A percentile compares a stretch with the other conserved stretches of the same genome.
These are phyloP conservation scores for Lophotis ruficrista DNA, from an alignment of 2,113 vertebrate species.

Conservation along the genomic window DNA sequence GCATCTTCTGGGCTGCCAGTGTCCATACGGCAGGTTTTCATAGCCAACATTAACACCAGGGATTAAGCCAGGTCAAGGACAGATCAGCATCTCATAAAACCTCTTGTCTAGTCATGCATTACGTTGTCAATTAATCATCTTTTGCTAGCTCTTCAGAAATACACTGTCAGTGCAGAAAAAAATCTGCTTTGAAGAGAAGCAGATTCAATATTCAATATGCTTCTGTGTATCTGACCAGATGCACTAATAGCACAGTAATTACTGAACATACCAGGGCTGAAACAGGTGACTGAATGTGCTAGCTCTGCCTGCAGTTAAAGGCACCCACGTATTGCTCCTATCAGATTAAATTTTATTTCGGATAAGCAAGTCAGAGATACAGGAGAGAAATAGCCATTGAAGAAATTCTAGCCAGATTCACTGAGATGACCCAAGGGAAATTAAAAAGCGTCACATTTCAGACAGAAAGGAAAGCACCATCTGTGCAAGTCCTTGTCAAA, in stretches of 20 bases:
- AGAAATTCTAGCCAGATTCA: conserved; percentile 29
- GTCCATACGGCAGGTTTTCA: not conserved
- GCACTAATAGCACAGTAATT: not conserved
- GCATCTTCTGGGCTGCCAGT: not conserved
- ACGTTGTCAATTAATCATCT: not conserved
- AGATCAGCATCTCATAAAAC: not conserved
- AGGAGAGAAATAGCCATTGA: not conserved
- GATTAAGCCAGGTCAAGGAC: not conserved
- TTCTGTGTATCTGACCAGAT: not conserved
- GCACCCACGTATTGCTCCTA: not conserved
- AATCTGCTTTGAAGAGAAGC: not conserved
- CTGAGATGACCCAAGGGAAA: conserved; percentile 33
- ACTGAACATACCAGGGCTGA: not conserved
- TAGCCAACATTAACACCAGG: not conserved
- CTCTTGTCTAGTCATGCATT: not conserved
- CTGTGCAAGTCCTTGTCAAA: conserved; percentile 50
- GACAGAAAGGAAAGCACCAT: conserved; percentile 58
- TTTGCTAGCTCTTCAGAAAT: not conserved
- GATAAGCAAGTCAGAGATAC: conserved; percentile 13
- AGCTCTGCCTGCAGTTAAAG: not conserved
- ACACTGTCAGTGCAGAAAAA: not conserved
- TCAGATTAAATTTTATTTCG: not conserved
- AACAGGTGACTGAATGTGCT: not conserved
- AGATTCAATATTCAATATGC: not conserved
- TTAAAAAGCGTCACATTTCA: conserved; percentile 51